These are phyloP conservation scores for Diaperis boleti DNA, from an alignment of 2,888 invertebrate species.

Conservation along the genomic window DNA sequence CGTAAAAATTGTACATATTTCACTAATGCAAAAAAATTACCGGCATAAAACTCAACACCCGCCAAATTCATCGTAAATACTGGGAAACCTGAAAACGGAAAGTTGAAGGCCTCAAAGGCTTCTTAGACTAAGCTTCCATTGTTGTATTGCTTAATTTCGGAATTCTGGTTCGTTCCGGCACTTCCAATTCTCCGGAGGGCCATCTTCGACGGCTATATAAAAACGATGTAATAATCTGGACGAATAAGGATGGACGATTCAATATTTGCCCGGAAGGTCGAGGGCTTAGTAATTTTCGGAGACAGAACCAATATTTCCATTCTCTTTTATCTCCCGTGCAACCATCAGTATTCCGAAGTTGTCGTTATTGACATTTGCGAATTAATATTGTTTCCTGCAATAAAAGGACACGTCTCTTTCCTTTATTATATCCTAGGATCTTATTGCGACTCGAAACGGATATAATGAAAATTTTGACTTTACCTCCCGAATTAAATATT, in stretches of 20 bases:
- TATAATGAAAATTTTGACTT: slow-evolving; percentile 40
- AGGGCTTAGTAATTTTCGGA: slow-evolving; percentile 38
- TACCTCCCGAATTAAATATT: slow-evolving; percentile 34
- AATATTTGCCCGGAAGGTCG: slow-evolving; percentile 35
- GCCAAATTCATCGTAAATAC: no score
- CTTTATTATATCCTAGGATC: slow-evolving; percentile 43
- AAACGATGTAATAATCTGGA: no score
- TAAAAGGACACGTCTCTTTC: slow-evolving; percentile 46
- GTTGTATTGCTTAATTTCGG: no score
- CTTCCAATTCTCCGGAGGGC: no score
- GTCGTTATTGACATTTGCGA: slow-evolving; percentile 52
- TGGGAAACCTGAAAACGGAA: no score
- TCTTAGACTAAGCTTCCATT: no score
- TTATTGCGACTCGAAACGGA: slow-evolving; percentile 36
- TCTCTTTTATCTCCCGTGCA: slow-evolving; percentile 47
- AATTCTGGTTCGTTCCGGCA: no score
- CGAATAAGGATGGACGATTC: slow-evolving; percentile 21
- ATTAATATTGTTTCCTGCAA: slow-evolving; percentile 49
- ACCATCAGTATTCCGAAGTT: slow-evolving; percentile 49
- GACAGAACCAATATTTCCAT: slow-evolving; percentile 45
- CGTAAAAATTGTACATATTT: no score
- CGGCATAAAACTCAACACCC: no score
- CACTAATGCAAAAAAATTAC: no score
- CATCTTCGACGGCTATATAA: no score
- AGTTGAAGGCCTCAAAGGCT: no score